Evolutionary conservation across 2,888 invertebrate species (phyloP).

Genomic region (Epistrophe eligans): DNA sequence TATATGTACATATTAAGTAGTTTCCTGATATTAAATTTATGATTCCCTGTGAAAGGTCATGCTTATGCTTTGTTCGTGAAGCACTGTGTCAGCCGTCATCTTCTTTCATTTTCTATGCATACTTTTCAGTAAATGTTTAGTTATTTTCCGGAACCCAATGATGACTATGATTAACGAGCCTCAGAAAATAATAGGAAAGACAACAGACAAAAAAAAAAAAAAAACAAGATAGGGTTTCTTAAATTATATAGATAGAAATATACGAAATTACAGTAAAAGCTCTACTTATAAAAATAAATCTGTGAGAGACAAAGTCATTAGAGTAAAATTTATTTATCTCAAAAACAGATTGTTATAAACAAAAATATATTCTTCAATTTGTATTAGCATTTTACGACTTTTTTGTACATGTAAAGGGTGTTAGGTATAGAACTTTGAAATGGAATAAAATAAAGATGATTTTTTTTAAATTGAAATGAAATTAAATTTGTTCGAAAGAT

Average conservation of each 20-base stretch:
- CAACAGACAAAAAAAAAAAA: slow-evolving; percentile 12
- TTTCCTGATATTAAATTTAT: slow-evolving; percentile 64
- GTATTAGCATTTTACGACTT: too few species aligned
- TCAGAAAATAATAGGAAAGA: not conserved
- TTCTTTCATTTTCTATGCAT: slow-evolving; percentile 19
- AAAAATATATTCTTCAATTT: too few species aligned
- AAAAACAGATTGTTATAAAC: too few species aligned
- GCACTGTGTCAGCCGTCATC: not conserved
- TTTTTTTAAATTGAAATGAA: too few species aligned
- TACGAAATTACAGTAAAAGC: slow-evolving; percentile 7
- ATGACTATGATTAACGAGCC: slow-evolving; percentile 69
- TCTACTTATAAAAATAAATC: not conserved
- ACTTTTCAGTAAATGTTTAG: slow-evolving; percentile 6
- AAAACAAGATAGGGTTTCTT: not conserved
- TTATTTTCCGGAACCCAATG: slow-evolving; percentile 45
- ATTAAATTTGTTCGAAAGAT: too few species aligned
- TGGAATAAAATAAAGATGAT: too few species aligned
- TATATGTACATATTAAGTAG: not conserved
- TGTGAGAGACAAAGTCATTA: too few species aligned
- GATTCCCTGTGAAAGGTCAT: slow-evolving; percentile 61
- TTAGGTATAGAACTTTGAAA: too few species aligned
- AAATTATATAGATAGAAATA: slow-evolving; percentile 8
- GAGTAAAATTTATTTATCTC: too few species aligned
- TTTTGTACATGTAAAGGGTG: too few species aligned
- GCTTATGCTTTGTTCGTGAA: slow-evolving; percentile 45